Evolutionary conservation across 2,797 vertebrate genomes (phyloP), one percentile per base, ranked within the genome.

Genomic region (Passerculus sandwichensis): DNA sequence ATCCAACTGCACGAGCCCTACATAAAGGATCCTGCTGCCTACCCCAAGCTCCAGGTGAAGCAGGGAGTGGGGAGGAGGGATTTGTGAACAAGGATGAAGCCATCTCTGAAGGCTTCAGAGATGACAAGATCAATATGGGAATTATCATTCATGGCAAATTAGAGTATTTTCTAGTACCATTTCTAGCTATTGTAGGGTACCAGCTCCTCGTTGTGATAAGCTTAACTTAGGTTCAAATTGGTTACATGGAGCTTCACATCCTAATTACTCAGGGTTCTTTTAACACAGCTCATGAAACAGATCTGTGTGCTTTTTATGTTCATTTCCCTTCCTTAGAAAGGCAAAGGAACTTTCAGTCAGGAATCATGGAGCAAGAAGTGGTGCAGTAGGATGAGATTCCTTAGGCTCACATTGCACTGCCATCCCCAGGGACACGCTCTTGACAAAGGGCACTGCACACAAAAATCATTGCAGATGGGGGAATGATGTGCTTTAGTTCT

Each of bases 11-110:
- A 99, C 53, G 99, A 99, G 84, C 99, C 99, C 9, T 99, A 99
- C 91, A 98, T 99, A n/a, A 99, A 98, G 96, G 99, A 99, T 91
- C 99, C 99, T 13, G 98, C 98, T 36, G 99, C 98, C 64, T 99
- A 99, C 40, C 98, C 99, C 56, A 99, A 98, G 98, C 97, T 99
- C 71, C 99, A 99, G 98, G 99, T 99, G 97, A 96, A 85, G 85
- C 76, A 7, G 9, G n/a, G 5, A 27, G 3, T 14, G 70, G 9
- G 6, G 4, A 74, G 9, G 53, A 57, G 32, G 6, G 18, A 4
- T 19, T 18, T 51, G 53, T 23, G 7, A 51, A 44, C 71, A 51
- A 51, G 26, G 44, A 30, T 17, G 12, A 48, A 57, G 60, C 60
- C 30, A 9, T 5, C 45, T 47, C 45, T 47, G 45, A 47, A 15